Evolutionary conservation across 2,888 invertebrate genomes (phyloP).

Genomic region (Tubulanus polymorphus): DNA sequence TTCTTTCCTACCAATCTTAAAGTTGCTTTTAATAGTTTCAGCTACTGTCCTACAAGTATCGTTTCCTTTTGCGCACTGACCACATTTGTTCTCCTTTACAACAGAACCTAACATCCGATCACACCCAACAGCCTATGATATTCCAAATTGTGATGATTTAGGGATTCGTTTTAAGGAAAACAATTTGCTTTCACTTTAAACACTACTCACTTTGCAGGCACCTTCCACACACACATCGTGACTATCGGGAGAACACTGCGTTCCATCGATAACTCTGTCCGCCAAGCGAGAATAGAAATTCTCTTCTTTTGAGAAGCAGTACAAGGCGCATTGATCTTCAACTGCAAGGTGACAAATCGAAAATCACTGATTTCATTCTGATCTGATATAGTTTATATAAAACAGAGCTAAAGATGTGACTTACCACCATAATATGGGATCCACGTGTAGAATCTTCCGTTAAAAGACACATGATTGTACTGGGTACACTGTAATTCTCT

Average conservation of each 20-base stretch:
- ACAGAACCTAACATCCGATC: conserved; percentile 89
- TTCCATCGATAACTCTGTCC: conserved; percentile 69
- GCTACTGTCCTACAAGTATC: conserved; percentile 66
- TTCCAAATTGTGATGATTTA: too few relatives aligned
- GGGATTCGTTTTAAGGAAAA: too few relatives aligned
- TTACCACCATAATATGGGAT: conserved; percentile 48
- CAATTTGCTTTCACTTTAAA: not conserved
- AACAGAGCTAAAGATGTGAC: not conserved
- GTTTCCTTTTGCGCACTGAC: conserved; percentile 86
- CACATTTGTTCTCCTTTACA: conserved; percentile 82
- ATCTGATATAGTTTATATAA: conserved; percentile 16
- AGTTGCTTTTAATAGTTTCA: too few relatives aligned
- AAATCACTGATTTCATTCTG: conserved; percentile 23
- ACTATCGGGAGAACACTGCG: conserved; percentile 71
- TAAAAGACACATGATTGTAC: conserved; percentile 74
- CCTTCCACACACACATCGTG: conserved; percentile 91
- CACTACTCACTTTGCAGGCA: conserved; percentile 71
- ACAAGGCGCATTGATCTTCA: conserved; percentile 84
- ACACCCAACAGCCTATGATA: conserved; percentile 78
- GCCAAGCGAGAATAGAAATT: conserved; percentile 86
- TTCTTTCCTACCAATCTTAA: too few relatives aligned
- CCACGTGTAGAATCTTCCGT: conserved; percentile 76
- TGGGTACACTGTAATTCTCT: conserved; percentile 83
- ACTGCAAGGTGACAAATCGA: too few relatives aligned
- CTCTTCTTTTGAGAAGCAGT: conserved; percentile 89